Base-by-base conservation (phyloP, 2,113 vertebrate species). In the Takifugu bimaculatus region DNA sequence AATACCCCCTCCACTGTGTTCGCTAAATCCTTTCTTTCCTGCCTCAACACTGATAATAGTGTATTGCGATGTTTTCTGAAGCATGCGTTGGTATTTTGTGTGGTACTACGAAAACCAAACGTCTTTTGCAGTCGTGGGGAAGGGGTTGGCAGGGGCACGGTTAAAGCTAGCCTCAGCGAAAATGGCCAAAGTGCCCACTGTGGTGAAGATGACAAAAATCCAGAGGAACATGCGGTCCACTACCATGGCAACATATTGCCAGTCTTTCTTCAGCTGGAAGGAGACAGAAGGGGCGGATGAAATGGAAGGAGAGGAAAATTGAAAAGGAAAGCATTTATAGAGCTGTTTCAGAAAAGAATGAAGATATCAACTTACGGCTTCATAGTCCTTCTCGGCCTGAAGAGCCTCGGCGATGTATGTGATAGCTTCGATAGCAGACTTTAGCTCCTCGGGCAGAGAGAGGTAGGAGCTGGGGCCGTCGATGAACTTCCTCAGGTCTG, bases 241-340 rank as follows among this genome's bases (percentile, higher is more conserved):
- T 1, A 93, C 92, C 91, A 93, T 93, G 44, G 92, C 92, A 6
- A 93, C 92, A 6, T 89, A 93, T 88, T 93, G 92, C 92, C 92
- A 93, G 80, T 93, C 92, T 75, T 93, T 90, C 63, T 78, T 92
- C 60, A 90, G 77, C 92, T 93, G 78, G 10, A 51, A 0, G 2
- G 0, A 44, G 55, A 67, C 2, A 26, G 26, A 59, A 4, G 20
- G 58, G n/a, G 20, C 4, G 11, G 7, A 35, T 11, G 11, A 15
- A 27, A 15, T 1, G 48, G 26, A 14, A n/a, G 12, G 27, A 2
- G 11, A 13, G 25, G 57, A 13, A 10, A 27, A 25, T 11, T 20
- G 27, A 48, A 2, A 50, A n/a, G 20, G 28, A 20, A 26, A 29
- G 5, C 13, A 13, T 28, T 5, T 26, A 48, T n/a, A 14, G 45